Evolutionary conservation across 2,797 vertebrate genomes (phyloP).

Genomic region (Phylloscopus collybita): DNA sequence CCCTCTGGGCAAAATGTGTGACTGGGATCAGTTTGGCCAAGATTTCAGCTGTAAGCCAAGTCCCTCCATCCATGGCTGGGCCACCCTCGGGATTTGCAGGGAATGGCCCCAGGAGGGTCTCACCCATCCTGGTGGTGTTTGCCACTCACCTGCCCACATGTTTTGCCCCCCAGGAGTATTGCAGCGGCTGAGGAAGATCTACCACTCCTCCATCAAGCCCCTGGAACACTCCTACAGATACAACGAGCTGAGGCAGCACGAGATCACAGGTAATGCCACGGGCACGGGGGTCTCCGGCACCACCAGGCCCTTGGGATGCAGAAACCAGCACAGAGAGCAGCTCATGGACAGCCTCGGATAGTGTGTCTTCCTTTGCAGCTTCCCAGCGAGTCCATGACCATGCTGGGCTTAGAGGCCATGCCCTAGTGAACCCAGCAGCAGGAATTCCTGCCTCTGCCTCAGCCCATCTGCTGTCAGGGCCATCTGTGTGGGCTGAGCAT

Average conservation of each 20-base stretch:
- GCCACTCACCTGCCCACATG: not conserved
- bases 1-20: not conserved
- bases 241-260: constrained; percentile 95
- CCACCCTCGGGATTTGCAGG: not conserved
- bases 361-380: not conserved
- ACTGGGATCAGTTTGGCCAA: not conserved
- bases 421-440: constrained; percentile 27
- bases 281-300: not conserved
- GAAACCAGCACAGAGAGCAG: not conserved
- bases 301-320: not conserved
- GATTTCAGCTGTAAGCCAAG: not conserved
- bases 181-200: constrained; percentile 92
- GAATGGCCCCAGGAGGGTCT: not conserved
- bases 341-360: not conserved
- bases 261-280: constrained; percentile 90
- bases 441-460: constrained; percentile 39
- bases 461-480: constrained; percentile 42
- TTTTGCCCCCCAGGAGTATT: constrained; percentile 79
- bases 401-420: not conserved
- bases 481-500: constrained; percentile 34
- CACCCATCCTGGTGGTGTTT: not conserved
- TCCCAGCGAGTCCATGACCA: not conserved
- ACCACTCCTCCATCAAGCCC: constrained; percentile 93
- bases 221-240: constrained; percentile 98
- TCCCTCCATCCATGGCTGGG: not conserved